phyloP scores from a whole-genome alignment of 2,888 invertebrate genomes.

The Drosophila suboccidentalis region DNA sequence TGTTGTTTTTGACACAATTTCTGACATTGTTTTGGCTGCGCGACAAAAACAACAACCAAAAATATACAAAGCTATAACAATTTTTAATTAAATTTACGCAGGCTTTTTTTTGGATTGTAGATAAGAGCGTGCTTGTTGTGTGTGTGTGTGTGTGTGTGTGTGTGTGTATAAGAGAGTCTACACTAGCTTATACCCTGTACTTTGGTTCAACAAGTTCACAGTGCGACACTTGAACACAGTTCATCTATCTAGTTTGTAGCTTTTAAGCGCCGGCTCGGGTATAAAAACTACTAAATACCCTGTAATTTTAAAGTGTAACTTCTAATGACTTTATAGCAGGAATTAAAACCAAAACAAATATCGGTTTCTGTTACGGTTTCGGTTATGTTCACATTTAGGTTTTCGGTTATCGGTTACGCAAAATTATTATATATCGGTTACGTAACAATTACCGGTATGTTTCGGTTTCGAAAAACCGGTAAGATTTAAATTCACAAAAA shows the following conservation, averaged over 20 bases:
- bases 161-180: neutral
- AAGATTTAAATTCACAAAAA: too few species aligned
- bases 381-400: too few species aligned
- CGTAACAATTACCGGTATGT: too few species aligned
- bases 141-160: neutral
- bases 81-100: conserved; percentile 12
- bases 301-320: neutral
- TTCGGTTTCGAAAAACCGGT: too few species aligned
- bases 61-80: conserved; percentile 3
- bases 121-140: neutral
- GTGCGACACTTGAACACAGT: conserved; percentile 1
- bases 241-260: neutral
- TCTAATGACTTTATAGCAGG: too few species aligned
- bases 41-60: neutral
- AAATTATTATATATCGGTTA: too few species aligned
- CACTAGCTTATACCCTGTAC: conserved; percentile 12
- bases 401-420: too few species aligned
- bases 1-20: conserved; percentile 5
- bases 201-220: neutral
- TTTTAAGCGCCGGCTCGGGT: too few species aligned
- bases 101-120: conserved; percentile 3
- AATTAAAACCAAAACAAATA: too few species aligned
- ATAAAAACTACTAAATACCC: neutral
- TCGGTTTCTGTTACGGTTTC: too few species aligned
- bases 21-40: conserved; percentile 24